Evolutionary conservation across 2,797 vertebrate genomes (phyloP), one percentile per base, ranked within the genome.

Genomic region (Chiloscyllium punctatum): DNA sequence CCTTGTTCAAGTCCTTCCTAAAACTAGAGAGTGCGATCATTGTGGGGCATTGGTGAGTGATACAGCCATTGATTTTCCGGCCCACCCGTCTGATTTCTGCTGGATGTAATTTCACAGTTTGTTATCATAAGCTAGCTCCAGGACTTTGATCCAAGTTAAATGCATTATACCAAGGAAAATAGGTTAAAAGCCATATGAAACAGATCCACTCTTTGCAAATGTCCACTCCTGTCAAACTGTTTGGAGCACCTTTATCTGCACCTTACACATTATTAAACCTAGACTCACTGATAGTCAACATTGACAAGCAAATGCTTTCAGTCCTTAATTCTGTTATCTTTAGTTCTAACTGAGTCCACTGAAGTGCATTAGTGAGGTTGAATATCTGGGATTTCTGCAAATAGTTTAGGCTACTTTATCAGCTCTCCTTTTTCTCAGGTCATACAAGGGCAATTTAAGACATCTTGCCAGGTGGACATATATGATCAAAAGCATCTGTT

Each of bases 361-460:
- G 37, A 42, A 94, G 90, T 94, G n/a, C 90, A 94, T 94, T 68
- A 37, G 90, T 69, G 13, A 68, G 62, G 66, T 2, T 69, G n/a
- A 94, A 94, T 68, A 37, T 94, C 33, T 23, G 15, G 0, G 18
- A 42, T 66, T 94, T 18, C 25, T n/a, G 62, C 7, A 7, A 68
- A n/a, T 69, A 94, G 62, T 37, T 94, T 42, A 42, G 90, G 66
- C 90, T 94, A 21, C 51, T 68, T 94, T 69, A 69, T 94, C 90
- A 94, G 42, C n/a, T 94, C 90, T 37, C 90, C 16, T 94, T 94
- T 42, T 57, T 66, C 88, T 57, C 62, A 37, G 88, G 33, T 69
- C 90, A 94, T 88, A 66, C n/a, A 7, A 94, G 57, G 33, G 62
- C 69, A 6, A 94, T 66, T n/a, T 68, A 5, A 37, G 88, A 15